These are phyloP conservation scores for Colaptes auratus DNA, from an alignment of 2,113 vertebrate species.

Conservation along the genomic window DNA sequence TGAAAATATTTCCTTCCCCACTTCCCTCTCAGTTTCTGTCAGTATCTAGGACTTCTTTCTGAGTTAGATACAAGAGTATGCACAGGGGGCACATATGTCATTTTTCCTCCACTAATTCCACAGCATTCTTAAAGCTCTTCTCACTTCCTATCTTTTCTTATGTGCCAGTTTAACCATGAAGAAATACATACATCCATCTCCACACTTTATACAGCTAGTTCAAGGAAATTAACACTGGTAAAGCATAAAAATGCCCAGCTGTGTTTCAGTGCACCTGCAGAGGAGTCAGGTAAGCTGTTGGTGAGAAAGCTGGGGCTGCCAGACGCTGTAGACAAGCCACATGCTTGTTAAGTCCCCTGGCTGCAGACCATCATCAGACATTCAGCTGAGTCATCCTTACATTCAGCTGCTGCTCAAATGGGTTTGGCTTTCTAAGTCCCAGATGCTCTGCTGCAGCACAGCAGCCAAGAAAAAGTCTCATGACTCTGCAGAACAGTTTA, in stretches of 20 bases:
- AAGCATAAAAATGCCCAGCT: background rate
- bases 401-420: background rate
- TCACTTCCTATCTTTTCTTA: accelerated
- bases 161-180: background rate
- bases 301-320: background rate
- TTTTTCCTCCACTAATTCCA: background rate
- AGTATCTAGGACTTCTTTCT: background rate
- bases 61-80: background rate
- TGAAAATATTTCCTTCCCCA: background rate
- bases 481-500: conserved; percentile 21
- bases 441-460: background rate
- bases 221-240: background rate
- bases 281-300: background rate
- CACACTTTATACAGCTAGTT: background rate
- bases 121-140: background rate
- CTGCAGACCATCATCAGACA: background rate
- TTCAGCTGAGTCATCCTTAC: conserved; percentile 63
- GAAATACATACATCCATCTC: background rate
- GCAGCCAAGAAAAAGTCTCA: background rate
- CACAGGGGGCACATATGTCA: background rate
- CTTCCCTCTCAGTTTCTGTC: background rate
- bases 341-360: background rate
- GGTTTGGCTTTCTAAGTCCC: background rate
- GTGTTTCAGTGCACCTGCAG: background rate
- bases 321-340: background rate